A percentile compares a stretch with the other conserved stretches of the same genome.
These are phyloP conservation scores for Yponomeuta sedellus DNA, from an alignment of 2,888 invertebrate genomes.

Conservation along the genomic window DNA sequence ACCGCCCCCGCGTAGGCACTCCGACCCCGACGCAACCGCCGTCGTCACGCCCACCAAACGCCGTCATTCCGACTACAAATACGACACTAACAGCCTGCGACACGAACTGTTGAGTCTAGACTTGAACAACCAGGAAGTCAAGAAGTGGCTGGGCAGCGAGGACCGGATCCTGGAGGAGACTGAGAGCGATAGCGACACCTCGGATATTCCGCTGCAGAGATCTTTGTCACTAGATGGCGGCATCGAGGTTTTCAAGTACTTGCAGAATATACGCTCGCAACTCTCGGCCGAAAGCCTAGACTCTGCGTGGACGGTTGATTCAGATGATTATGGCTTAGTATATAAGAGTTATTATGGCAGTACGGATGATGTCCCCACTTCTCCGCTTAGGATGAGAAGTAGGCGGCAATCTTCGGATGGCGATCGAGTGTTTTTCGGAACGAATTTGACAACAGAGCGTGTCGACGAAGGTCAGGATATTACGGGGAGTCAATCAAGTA, in stretches of 20 bases:
- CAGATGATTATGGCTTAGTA: constrained; percentile 34
- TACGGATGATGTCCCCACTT: constrained; percentile 59
- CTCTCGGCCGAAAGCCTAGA: constrained; percentile 38
- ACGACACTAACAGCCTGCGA: constrained; percentile 42
- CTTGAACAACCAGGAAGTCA: constrained; percentile 47
- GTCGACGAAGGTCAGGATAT: neutral
- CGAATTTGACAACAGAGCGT: constrained; percentile 31
- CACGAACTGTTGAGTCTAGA: constrained; percentile 55
- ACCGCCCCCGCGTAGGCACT: constrained; percentile 63
- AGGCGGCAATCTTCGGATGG: constrained; percentile 58
- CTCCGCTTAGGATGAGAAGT: constrained; percentile 55
- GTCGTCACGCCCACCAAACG: constrained; percentile 24
- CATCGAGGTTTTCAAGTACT: constrained; percentile 51
- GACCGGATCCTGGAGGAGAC: constrained; percentile 35
- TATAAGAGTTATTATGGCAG: constrained; percentile 41
- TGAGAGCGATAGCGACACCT: constrained; percentile 18
- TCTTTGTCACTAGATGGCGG: constrained; percentile 62
- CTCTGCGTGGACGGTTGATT: constrained; percentile 51
- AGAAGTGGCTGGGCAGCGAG: constrained; percentile 54
- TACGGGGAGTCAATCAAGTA: neutral
- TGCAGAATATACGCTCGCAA: constrained; percentile 49
- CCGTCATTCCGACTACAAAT: constrained; percentile 28
- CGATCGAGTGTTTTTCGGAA: constrained; percentile 33
- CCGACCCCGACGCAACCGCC: constrained; percentile 32
- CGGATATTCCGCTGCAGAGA: constrained; percentile 44